Percentiles rank a stretch among this genome's conserved stretches.
phyloP scores from a whole-genome alignment of 2,113 vertebrate species.

The Kryptolebias marmoratus region DNA sequence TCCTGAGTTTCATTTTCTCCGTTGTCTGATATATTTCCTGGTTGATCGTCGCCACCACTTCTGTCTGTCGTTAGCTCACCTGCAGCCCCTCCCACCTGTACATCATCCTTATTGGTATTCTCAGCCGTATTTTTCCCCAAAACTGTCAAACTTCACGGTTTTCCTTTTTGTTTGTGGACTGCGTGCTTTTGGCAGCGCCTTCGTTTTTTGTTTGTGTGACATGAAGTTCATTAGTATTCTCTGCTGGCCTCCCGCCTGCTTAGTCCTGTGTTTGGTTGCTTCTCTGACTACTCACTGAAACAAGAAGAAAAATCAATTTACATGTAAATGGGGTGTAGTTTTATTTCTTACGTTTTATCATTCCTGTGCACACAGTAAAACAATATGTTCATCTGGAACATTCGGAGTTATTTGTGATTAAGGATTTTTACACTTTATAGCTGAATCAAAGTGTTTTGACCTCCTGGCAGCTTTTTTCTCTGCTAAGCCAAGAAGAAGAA shows the following conservation, averaged over 20 bases:
- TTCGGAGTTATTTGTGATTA: neutral
- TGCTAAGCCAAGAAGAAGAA: neutral
- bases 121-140: neutral
- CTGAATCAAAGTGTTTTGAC: neutral
- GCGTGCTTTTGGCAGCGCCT: conserved; percentile 2
- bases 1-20: neutral
- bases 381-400: neutral
- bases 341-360: neutral
- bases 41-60: neutral
- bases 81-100: neutral
- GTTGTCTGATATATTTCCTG: neutral
- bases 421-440: neutral
- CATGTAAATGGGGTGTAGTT: conserved; percentile 5
- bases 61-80: neutral
- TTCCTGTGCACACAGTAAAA: conserved; percentile 1
- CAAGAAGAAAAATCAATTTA: conserved; percentile 14
- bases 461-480: neutral
- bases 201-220: conserved; percentile 2
- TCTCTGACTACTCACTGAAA: conserved; percentile 8
- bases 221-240: conserved; percentile 7
- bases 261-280: conserved; percentile 11
- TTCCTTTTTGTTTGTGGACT: neutral
- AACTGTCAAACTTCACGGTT: neutral
- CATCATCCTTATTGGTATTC: neutral
- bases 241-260: conserved; percentile 4